phyloP scores from a whole-genome alignment of 2,797 vertebrate species.

The Mico argentatus region DNA sequence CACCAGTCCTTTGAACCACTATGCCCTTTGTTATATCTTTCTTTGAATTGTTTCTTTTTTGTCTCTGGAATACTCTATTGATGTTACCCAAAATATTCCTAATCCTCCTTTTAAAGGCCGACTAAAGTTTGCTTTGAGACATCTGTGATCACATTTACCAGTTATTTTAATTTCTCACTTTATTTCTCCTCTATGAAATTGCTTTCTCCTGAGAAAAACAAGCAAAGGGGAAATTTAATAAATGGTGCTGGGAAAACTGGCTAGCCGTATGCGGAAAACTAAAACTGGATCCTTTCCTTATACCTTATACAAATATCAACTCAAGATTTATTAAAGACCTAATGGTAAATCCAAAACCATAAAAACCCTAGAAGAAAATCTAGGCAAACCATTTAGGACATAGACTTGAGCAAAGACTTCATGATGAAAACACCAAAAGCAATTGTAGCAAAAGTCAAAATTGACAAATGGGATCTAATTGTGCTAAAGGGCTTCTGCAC shows the following conservation, averaged over 20 bases:
- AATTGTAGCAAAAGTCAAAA: neutral
- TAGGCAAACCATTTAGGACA: neutral
- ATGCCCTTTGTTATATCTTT: neutral
- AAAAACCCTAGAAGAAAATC: neutral
- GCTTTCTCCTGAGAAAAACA: neutral
- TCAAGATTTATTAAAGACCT: neutral
- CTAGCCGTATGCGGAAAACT: neutral
- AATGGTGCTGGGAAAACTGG: neutral
- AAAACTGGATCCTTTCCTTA: neutral
- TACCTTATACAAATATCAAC: neutral
- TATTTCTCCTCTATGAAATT: neutral
- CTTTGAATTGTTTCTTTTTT: neutral
- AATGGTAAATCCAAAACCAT: neutral
- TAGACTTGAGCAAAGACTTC: neutral
- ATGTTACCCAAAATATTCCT: neutral
- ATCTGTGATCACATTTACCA: neutral
- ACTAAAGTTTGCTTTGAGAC: neutral
- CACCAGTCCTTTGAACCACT: neutral
- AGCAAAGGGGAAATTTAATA: neutral
- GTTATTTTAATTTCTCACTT: neutral
- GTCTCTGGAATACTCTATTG: neutral
- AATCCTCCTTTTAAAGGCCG: neutral
- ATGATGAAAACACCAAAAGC: neutral
- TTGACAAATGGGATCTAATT: neutral
- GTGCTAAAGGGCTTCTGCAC: neutral